These are phyloP conservation scores for Dendrophyllia cribrosa DNA, from an alignment of 64 coral and sea anemone species.

Conservation along the genomic window DNA sequence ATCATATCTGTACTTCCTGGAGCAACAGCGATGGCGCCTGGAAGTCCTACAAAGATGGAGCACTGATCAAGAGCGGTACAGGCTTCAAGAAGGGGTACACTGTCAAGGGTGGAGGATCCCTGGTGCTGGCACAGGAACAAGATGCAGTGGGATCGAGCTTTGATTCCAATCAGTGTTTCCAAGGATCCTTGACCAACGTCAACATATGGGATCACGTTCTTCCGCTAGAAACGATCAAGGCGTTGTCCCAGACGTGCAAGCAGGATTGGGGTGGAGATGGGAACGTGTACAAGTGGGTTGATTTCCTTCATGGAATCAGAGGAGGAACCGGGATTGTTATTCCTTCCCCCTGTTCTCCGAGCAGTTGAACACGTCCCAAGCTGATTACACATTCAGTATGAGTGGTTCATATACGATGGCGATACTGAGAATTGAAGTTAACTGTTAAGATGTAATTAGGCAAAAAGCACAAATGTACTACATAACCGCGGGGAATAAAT, in stretches of 20 bases:
- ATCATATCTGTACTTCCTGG: slow-evolving; percentile 4
- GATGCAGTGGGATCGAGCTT: background rate
- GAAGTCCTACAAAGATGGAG: slow-evolving; percentile 3
- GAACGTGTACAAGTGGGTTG: background rate
- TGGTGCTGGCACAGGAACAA: background rate
- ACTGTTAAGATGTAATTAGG: no score
- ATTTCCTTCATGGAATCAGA: background rate
- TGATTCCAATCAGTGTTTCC: background rate
- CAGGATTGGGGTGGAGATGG: background rate
- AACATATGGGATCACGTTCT: background rate
- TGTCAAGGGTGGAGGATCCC: background rate
- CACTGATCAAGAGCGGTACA: no score
- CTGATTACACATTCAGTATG: no score
- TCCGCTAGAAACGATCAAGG: background rate
- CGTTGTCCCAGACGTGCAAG: background rate
- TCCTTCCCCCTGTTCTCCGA: background rate
- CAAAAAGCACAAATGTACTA: no score
- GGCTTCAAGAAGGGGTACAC: slow-evolving; percentile 4
- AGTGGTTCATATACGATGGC: no score
- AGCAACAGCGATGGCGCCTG: background rate
- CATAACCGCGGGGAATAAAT: no score
- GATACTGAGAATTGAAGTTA: no score
- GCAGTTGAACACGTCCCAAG: background rate
- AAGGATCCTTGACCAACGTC: background rate
- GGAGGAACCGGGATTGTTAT: background rate